Conservation (phyloP, 2,113 vertebrate species). For the Trachemys scripta region DNA sequence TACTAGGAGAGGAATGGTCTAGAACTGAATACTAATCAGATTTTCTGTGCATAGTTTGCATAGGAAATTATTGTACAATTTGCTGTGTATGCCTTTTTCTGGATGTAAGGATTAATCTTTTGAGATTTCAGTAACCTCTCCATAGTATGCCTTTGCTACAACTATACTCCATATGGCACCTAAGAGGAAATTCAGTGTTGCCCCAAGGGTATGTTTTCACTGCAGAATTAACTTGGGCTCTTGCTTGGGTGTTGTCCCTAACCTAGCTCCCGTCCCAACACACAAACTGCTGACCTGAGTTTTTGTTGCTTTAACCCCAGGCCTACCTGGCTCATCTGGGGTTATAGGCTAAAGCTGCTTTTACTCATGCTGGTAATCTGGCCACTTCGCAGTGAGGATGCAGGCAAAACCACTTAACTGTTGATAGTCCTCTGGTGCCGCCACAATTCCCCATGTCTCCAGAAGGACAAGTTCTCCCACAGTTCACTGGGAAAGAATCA, state of each 20-base stretch:
- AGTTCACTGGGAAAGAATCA: rapidly evolving
- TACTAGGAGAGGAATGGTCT: background rate
- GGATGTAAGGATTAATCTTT: background rate
- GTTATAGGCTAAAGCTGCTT: background rate
- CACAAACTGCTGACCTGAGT: background rate
- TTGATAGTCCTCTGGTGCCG: background rate
- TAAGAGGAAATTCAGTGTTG: background rate
- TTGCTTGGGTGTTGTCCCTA: background rate
- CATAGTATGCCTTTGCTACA: background rate
- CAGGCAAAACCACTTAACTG: background rate
- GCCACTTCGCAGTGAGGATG: background rate
- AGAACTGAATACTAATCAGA: background rate
- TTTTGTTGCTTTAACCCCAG: background rate
- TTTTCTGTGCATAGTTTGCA: background rate
- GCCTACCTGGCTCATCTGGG: background rate
- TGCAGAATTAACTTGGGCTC: background rate
- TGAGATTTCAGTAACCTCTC: background rate
- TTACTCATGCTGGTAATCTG: background rate
- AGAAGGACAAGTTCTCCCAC: background rate
- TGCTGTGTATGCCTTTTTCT: background rate
- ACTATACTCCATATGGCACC: background rate
- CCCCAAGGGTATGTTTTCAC: background rate
- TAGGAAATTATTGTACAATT: background rate
- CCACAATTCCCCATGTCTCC: background rate
- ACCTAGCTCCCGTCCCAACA: background rate